These are phyloP conservation scores for Leucoma salicis DNA, from an alignment of 2,888 invertebrate genomes.

Conservation along the genomic window DNA sequence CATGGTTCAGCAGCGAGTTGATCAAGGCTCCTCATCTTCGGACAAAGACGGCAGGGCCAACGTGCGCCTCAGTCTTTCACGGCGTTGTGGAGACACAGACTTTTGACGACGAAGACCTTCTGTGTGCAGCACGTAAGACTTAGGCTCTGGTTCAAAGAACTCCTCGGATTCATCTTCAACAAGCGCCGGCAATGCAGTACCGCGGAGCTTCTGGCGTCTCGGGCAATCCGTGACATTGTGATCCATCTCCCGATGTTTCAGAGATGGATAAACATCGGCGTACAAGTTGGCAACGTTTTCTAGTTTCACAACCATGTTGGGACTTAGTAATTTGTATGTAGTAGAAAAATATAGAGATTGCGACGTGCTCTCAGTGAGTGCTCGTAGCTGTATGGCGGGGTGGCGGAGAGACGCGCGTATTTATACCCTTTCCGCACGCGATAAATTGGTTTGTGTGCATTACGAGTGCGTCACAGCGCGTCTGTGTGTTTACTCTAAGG, in stretches of 20 bases:
- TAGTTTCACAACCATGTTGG: constrained; percentile 66
- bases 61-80: constrained; percentile 63
- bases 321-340: constrained; percentile 21
- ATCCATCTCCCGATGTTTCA: constrained; percentile 57
- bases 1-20: constrained; percentile 31
- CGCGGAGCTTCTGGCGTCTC: constrained; percentile 52
- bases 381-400: constrained; percentile 57
- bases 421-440: constrained; percentile 49
- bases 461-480: constrained; percentile 47
- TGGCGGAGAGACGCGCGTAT: constrained; percentile 41
- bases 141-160: constrained; percentile 51
- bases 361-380: constrained; percentile 49
- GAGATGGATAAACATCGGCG: constrained; percentile 57
- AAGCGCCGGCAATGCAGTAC: constrained; percentile 54
- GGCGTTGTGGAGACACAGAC: constrained; percentile 66
- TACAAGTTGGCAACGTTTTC: constrained; percentile 58
- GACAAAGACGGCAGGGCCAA: constrained; percentile 71
- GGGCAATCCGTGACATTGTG: constrained; percentile 49
- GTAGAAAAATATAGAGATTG: constrained; percentile 21
- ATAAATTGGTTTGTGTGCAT: constrained; percentile 45
- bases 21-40: constrained; percentile 77
- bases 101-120: constrained; percentile 69
- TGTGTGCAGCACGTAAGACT: constrained; percentile 55
- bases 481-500: constrained; percentile 39
- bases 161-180: constrained; percentile 64